phyloP scores from a whole-genome alignment of 2,888 invertebrate species.

The Agrotis segetum region DNA sequence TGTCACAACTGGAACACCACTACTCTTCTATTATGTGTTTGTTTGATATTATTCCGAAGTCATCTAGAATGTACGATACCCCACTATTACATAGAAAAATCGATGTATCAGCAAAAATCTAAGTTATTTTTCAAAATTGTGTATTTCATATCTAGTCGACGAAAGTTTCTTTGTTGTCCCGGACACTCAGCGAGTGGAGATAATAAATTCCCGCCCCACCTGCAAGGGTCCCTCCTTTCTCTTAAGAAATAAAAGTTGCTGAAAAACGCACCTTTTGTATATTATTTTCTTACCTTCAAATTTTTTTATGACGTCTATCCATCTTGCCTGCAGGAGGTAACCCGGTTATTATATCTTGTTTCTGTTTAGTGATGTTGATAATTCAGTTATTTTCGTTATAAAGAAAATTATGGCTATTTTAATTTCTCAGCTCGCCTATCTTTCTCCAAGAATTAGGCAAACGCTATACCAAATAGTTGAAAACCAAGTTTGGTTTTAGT shows the following conservation, averaged over 20 bases:
- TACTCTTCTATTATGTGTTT: too few relatives aligned
- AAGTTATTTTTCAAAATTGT: not conserved
- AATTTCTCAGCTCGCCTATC: not conserved
- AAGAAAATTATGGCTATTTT: not conserved
- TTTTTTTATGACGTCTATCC: slow-evolving; percentile 65
- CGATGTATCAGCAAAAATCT: too few relatives aligned
- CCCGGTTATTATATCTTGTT: slow-evolving; percentile 55
- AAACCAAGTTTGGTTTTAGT: too few relatives aligned
- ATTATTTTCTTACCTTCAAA: slow-evolving; percentile 50
- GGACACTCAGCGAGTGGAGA: slow-evolving; percentile 66
- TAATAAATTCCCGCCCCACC: slow-evolving; percentile 73
- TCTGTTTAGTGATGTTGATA: slow-evolving; percentile 39
- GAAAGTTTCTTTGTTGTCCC: slow-evolving; percentile 30
- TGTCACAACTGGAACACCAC: too few relatives aligned
- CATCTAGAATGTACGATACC: too few relatives aligned
- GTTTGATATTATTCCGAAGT: too few relatives aligned
- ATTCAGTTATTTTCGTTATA: slow-evolving; percentile 36
- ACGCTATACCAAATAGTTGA: too few relatives aligned
- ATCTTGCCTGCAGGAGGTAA: slow-evolving; percentile 58
- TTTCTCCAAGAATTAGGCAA: too few relatives aligned
- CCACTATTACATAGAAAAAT: too few relatives aligned
- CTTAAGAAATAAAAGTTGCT: slow-evolving; percentile 73
- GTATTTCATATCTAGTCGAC: slow-evolving; percentile 30
- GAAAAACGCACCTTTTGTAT: slow-evolving; percentile 70
- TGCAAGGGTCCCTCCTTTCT: slow-evolving; percentile 72